phyloP scores from a whole-genome alignment of 2,113 vertebrate species.

The Campylomormyrus tamandua region DNA sequence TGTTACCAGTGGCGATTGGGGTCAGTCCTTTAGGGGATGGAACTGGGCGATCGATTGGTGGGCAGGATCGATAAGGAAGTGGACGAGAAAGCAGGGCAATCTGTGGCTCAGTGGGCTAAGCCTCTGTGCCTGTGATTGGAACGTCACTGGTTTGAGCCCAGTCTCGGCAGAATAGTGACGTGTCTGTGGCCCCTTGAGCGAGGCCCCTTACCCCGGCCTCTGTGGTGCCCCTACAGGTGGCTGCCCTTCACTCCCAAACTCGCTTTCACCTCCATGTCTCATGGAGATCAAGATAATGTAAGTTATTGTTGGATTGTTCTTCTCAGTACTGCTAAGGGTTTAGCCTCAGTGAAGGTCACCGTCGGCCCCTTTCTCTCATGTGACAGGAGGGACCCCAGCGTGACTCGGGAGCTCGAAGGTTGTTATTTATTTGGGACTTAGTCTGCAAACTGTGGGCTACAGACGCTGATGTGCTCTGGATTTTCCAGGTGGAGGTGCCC shows the following conservation, averaged over 20 bases:
- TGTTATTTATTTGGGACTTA: not conserved
- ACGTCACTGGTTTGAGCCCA: not conserved
- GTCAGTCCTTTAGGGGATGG: not conserved
- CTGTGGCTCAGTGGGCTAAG: not conserved
- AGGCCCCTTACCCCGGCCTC: not conserved
- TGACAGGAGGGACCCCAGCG: not conserved
- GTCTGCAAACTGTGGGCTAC: not conserved
- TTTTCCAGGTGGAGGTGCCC: not conserved
- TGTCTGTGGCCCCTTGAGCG: not conserved
- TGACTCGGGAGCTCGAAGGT: not conserved
- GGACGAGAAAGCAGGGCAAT: not conserved
- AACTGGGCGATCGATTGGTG: not conserved
- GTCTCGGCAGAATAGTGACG: not conserved
- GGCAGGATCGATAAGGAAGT: not conserved
- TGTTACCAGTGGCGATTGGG: not conserved
- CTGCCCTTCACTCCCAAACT: not conserved
- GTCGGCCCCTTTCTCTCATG: not conserved
- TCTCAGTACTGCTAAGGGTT: not conserved
- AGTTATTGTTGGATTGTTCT: not conserved
- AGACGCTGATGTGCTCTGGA: not conserved
- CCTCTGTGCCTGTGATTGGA: not conserved
- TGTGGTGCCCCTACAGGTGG: not conserved
- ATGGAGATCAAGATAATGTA: not conserved
- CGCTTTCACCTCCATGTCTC: not conserved
- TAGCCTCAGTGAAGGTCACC: not conserved